phyloP scores from a whole-genome alignment of 2,113 vertebrate genomes.

The Myanophis thanlyinensis region DNA sequence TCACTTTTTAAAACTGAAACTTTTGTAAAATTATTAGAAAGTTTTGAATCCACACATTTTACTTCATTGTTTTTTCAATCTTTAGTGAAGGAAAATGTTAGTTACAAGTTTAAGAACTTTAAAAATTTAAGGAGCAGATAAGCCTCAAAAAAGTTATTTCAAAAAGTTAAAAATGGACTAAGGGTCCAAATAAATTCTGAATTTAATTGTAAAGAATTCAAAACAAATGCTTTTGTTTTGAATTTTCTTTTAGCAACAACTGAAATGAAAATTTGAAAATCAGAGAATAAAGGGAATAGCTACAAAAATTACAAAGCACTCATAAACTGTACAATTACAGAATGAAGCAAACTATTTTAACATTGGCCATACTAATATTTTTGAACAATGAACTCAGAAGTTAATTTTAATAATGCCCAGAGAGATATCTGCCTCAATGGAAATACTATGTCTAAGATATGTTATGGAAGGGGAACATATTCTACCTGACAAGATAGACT shows the following conservation, averaged over 20 bases:
- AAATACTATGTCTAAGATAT: neutral
- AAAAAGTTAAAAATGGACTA: neutral
- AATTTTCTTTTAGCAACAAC: neutral
- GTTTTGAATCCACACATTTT: neutral
- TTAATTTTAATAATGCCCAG: neutral
- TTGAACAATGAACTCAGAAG: neutral
- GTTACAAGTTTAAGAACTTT: neutral
- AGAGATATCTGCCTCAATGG: neutral
- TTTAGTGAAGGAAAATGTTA: neutral
- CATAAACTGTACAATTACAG: neutral
- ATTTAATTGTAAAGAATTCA: neutral
- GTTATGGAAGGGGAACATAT: neutral
- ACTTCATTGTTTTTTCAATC: neutral
- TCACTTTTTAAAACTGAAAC: neutral
- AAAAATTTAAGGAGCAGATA: neutral
- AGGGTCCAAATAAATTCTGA: neutral
- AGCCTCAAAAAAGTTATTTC: neutral
- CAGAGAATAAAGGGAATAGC: neutral
- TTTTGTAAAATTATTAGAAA: neutral
- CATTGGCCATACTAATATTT: neutral
- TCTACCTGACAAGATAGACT: neutral
- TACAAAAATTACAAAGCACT: neutral
- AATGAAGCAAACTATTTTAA: neutral
- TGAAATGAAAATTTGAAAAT: neutral
- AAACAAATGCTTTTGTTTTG: neutral